Base-by-base conservation (phyloP, 2,113 vertebrate species). In the Passerina amoena region DNA sequence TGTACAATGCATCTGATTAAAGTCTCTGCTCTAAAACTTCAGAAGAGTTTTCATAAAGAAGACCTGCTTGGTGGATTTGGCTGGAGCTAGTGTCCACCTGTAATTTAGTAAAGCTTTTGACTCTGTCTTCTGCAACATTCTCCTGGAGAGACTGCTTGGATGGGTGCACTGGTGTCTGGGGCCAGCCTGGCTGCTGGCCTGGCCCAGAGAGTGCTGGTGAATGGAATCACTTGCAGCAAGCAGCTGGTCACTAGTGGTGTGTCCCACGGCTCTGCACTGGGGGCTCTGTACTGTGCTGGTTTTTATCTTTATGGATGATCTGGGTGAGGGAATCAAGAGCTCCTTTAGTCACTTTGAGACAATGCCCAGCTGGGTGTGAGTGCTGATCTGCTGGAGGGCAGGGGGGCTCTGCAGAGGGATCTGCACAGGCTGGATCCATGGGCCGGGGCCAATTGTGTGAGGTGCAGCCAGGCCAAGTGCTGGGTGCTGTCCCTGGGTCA, bases 401-500 rank as follows among this genome's bases (percentile, higher is more conserved):
- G 35, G 64, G n/a, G 33, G 75, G 56, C n/a, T 54, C 73, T 87
- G 30, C n/a, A 40, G 48, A 42, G 25, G 40, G 35, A 31, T 71
- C 35, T 5, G 35, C 7, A 22, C 65, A 56, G 65, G 40, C 40
- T 40, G 40, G 12, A 56, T 63, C 35, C 20, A 8, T 47, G 30
- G 38, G 10, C n/a, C 3, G 2, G 9, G 64, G 15, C 38, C 47
- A 30, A 0, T 1, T 6, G 23, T 28, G 45, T 47, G 45, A 47
- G 45, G 45, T 23, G 6, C 45, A 47, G 12, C 6, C 1, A 28
- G 14, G 38, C 38, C 73, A n/a, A 38, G 64, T 20, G 8, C 38
- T 5, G 11, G 53, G 14, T 44, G 33, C 33, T 60, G 54, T 9
- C 38, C 33, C 11, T 44, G 53, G 21, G 11, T 59, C 45, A 44